Conservation (phyloP, 2,797 vertebrate species). For the Fistularia tabacaria region DNA sequence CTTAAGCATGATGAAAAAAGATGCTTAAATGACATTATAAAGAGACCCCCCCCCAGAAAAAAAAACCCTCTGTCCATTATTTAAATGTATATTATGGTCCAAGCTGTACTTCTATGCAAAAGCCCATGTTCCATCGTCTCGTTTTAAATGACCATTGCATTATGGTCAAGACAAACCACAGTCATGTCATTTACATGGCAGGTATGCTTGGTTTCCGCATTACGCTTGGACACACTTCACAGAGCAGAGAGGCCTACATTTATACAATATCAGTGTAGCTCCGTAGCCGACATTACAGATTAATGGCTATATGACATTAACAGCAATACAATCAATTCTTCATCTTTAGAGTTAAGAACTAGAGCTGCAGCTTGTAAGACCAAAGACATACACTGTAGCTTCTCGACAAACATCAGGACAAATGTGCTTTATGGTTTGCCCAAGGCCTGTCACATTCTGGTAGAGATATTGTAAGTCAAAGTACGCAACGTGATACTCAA, state of each 20-base stretch:
- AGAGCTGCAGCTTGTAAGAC: constrained; percentile 30
- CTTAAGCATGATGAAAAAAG: neutral
- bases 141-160: no score
- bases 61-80: constrained; percentile 13
- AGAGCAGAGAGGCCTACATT: constrained; percentile 44
- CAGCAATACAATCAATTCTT: constrained; percentile 57
- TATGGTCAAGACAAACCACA: neutral
- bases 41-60: no score
- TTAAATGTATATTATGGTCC: constrained; percentile 32
- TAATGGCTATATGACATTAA: constrained; percentile 28
- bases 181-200: constrained; percentile 23
- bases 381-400: constrained; percentile 2
- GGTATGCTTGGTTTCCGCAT: constrained; percentile 43
- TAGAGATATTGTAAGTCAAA: constrained; percentile 34
- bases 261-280: constrained; percentile 36
- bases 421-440: constrained; percentile 35
- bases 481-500: constrained; percentile 7
- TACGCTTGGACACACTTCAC: constrained; percentile 7
- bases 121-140: neutral
- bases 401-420: constrained; percentile 11
- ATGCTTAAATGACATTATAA: constrained; percentile 1
- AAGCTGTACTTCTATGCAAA: constrained; percentile 12
- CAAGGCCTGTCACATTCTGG: constrained; percentile 59
- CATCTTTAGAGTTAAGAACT: constrained; percentile 29
- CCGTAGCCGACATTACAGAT: constrained; percentile 36